Percentiles rank a stretch among this genome's conserved stretches.
phyloP scores from a whole-genome alignment of 2,113 vertebrate species.

The Percina caprodes region DNA sequence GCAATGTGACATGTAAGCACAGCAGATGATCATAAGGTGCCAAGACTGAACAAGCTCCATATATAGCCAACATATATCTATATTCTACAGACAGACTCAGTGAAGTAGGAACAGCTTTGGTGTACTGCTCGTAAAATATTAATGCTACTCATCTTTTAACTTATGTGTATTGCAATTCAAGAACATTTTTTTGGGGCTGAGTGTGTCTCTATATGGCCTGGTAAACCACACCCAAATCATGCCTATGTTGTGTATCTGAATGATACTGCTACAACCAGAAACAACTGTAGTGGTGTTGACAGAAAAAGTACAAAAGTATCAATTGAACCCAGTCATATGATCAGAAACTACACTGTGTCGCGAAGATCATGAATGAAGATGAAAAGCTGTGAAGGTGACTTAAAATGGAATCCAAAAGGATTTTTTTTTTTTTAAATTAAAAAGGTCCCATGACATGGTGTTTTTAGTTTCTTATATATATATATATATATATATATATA shows the following conservation, averaged over 20 bases:
- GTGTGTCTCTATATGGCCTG: constrained; percentile 2
- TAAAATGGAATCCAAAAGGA: neutral
- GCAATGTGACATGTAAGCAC: constrained; percentile 44
- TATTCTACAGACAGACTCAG: constrained; percentile 25
- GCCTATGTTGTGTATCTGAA: constrained; percentile 7
- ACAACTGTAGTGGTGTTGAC: constrained; percentile 1
- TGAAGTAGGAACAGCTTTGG: constrained; percentile 33
- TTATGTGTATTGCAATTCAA: constrained; percentile 37
- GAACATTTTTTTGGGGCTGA: constrained; percentile 1
- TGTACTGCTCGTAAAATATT: constrained; percentile 44
- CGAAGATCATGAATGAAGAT: constrained; percentile 2
- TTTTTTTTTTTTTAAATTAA: neutral
- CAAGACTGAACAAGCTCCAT: constrained; percentile 14
- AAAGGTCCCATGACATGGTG: no score
- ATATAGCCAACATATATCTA: no score
- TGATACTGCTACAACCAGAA: constrained; percentile 15
- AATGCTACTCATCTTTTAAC: constrained; percentile 52
- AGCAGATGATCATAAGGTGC: constrained; percentile 39
- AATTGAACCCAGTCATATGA: constrained; percentile 21
- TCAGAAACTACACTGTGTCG: constrained; percentile 27
- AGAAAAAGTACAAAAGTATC: constrained; percentile 16
- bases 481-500: no score
- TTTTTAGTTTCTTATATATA: no score
- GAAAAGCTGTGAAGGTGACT: neutral
- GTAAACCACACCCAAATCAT: constrained; percentile 33